Conservation (phyloP, 2,888 invertebrate species). For the Keiferia lycopersicella region DNA sequence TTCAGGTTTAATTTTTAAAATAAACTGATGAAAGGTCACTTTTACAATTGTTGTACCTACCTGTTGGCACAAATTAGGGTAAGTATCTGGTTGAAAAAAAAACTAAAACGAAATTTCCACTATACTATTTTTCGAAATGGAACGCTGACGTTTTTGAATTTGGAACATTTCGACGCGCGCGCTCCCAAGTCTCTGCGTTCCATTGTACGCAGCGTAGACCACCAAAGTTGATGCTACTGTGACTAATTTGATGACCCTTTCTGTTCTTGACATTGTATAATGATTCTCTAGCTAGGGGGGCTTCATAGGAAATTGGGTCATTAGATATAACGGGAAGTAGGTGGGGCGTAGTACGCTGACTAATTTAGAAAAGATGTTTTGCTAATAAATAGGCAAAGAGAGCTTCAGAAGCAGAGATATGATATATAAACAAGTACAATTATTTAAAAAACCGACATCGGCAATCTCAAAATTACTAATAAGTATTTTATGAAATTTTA, state of each 20-base stretch:
- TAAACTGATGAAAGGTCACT: too few relatives aligned
- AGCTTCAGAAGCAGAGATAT: too few relatives aligned
- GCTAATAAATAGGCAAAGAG: too few relatives aligned
- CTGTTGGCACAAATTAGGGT: too few relatives aligned
- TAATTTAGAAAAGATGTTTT: too few relatives aligned
- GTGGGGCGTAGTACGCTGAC: background rate
- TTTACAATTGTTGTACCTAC: too few relatives aligned
- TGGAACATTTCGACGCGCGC: constrained; percentile 58
- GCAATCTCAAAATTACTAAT: too few relatives aligned
- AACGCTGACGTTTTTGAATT: constrained; percentile 44
- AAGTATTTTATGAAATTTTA: too few relatives aligned
- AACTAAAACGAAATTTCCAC: background rate
- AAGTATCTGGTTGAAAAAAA: background rate
- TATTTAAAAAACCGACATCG: too few relatives aligned
- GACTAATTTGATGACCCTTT: constrained; percentile 51
- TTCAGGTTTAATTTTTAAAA: too few relatives aligned
- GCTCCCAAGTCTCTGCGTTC: constrained; percentile 22
- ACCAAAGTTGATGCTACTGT: constrained; percentile 56
- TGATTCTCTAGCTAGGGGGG: background rate
- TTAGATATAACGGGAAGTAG: background rate
- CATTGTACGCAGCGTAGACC: constrained; percentile 45
- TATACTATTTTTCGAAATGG: too few relatives aligned
- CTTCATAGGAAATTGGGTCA: constrained; percentile 9
- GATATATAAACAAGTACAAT: too few relatives aligned
- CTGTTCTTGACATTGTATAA: constrained; percentile 43